Percentiles rank a stretch among this genome's conserved stretches.
Evolutionary conservation across 2,797 vertebrate species (phyloP).

Genomic region (Erithacus rubecula): DNA sequence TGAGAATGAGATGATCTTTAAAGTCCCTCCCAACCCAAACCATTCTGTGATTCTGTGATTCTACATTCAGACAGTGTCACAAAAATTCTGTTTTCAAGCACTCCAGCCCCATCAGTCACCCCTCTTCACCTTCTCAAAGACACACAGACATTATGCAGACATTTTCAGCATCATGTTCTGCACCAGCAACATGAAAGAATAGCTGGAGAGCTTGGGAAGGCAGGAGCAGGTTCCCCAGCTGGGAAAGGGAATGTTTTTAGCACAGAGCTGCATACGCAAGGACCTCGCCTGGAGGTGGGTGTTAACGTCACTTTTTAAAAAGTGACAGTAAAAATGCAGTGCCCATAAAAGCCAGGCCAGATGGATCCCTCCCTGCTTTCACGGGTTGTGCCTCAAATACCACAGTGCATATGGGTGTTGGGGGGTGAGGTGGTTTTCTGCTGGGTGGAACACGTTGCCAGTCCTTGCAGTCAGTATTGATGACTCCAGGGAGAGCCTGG

Average conservation of each 20-base stretch:
- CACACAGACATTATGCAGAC: neutral
- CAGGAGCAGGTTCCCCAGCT: constrained; percentile 17
- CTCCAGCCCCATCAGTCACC: neutral
- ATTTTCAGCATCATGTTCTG: neutral
- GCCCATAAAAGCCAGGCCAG: constrained; percentile 13
- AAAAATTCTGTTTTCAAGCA: neutral
- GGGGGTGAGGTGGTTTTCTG: neutral
- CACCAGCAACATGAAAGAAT: neutral
- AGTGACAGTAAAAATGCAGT: constrained; percentile 43
- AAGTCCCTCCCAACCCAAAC: neutral
- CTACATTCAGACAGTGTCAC: neutral
- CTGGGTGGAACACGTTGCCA: neutral
- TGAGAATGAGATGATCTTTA: neutral
- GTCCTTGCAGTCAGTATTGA: neutral
- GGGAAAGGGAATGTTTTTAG: constrained; percentile 41
- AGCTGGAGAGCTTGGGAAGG: neutral
- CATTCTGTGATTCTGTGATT: neutral
- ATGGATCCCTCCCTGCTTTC: constrained; percentile 35
- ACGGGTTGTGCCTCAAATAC: constrained; percentile 5
- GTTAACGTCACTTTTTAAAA: constrained; percentile 28
- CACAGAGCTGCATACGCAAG: neutral
- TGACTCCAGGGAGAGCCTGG: neutral
- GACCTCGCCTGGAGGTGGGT: constrained; percentile 47
- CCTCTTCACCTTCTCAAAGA: neutral
- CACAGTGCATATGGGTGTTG: neutral